Percentiles rank a stretch among this genome's conserved stretches.
phyloP scores from a whole-genome alignment of 1,140 invertebrate genomes.

The Metaphire vulgaris region DNA sequence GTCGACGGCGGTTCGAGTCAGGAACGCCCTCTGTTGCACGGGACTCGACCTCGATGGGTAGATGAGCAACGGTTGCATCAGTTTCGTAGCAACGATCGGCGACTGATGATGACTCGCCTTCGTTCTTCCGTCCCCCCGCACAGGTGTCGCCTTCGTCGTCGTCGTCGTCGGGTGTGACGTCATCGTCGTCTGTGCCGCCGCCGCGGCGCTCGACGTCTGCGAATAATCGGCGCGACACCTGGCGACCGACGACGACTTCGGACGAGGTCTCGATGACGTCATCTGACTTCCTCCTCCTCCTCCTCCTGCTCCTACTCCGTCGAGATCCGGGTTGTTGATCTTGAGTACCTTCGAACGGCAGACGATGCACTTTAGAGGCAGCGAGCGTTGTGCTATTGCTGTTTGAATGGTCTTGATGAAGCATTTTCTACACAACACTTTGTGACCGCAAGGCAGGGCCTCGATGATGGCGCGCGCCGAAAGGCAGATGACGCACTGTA shows the following conservation, averaged over 20 bases:
- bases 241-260: background rate
- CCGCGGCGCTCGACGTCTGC: too few relatives aligned
- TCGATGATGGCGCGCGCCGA: background rate
- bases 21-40: conserved; percentile 7
- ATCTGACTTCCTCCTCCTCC: too few relatives aligned
- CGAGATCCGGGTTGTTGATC: background rate
- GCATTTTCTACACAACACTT: background rate
- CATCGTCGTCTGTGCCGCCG: background rate
- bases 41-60: conserved; percentile 10
- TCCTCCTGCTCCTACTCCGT: too few relatives aligned
- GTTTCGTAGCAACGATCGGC: conserved; percentile 10
- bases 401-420: background rate
- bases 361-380: background rate
- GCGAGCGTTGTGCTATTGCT: background rate
- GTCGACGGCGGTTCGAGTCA: background rate
- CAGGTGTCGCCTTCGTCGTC: background rate
- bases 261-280: background rate
- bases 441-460: background rate
- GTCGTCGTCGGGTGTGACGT: background rate
- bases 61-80: conserved; percentile 13
- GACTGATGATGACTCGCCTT: background rate
- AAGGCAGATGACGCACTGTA: background rate
- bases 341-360: background rate
- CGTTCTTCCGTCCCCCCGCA: background rate
- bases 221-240: too few relatives aligned